Evolutionary conservation across 2,888 invertebrate genomes (phyloP), one percentile per base, ranked within the genome.

Genomic region (Oligia latruncula): DNA sequence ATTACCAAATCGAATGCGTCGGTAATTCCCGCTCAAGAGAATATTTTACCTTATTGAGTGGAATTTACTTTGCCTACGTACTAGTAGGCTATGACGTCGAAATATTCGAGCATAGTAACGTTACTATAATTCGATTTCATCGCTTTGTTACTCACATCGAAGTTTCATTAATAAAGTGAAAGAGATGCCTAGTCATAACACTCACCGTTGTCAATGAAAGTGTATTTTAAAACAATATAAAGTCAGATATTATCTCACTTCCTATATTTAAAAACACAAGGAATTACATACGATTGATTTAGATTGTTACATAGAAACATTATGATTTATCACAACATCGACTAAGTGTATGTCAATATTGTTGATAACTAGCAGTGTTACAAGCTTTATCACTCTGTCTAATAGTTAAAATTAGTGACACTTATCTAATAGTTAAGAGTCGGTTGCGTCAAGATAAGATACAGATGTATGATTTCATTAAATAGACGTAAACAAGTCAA

Each of bases 381-480:
- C 67, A 78, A 29, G 67, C 23, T 81, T 72, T 71, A 71, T 71
- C 77, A 78, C 84, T 82, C 66, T 70, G 67, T 73, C 62, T 79
- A 72, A 79, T 73, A 86, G 77, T 80, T 81, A 49, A 82, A 83
- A 83, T 82, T 80, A 67, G 71, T 82, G 72, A 70, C 55, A 79
- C 74, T 79, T 60, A 60, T 60, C 58, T 70, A 71, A 29, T 71
- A 68, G 73, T 70, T 67, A 46, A 55, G 68, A 78, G 46, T 79
- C 67, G 82, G 80, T 77, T 82, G 71, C 73, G 60, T 46, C 29
- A 70, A 80, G 90, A 91, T 89, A 85, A 88, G 87, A 90, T 88
- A 86, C 70, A 87, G 75, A 83, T 76, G 80, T 74, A 73, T 70
- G 83, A 80, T 74, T 72, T 71, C 82, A 82, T 85, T 85, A 77